phyloP scores from a whole-genome alignment of 2,113 vertebrate species.

The Sialia sialis region DNA sequence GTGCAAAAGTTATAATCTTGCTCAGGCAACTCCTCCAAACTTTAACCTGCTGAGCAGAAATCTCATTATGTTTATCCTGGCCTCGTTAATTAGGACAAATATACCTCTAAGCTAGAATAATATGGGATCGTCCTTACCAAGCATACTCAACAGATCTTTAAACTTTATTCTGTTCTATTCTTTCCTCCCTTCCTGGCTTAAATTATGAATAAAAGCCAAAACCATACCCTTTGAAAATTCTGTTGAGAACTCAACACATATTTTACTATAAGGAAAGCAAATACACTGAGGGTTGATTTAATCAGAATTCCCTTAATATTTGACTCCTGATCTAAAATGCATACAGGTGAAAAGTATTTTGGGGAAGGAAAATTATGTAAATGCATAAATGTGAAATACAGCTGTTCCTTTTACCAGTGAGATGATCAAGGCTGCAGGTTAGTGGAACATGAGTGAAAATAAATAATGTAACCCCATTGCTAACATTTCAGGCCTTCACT shows the following conservation, averaged over 20 bases:
- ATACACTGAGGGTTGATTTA: not conserved
- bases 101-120: not conserved
- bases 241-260: not conserved
- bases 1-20: not conserved
- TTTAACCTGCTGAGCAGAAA: not conserved
- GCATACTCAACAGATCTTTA: not conserved
- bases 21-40: not conserved
- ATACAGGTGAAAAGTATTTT: not conserved
- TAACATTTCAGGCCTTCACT: not conserved
- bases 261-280: not conserved
- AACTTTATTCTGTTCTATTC: not conserved
- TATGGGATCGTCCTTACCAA: accelerated
- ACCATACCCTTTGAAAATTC: not conserved
- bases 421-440: not conserved
- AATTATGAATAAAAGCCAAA: not conserved
- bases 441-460: not conserved
- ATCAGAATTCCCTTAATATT: not conserved
- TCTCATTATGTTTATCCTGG: not conserved
- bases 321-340: not conserved
- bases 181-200: not conserved
- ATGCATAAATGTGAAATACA: not conserved
- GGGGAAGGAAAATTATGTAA: not conserved
- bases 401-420: not conserved
- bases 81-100: not conserved
- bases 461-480: not conserved